Base-by-base conservation (phyloP, 2,797 vertebrate species). In the Xenopus petersii region DNA sequence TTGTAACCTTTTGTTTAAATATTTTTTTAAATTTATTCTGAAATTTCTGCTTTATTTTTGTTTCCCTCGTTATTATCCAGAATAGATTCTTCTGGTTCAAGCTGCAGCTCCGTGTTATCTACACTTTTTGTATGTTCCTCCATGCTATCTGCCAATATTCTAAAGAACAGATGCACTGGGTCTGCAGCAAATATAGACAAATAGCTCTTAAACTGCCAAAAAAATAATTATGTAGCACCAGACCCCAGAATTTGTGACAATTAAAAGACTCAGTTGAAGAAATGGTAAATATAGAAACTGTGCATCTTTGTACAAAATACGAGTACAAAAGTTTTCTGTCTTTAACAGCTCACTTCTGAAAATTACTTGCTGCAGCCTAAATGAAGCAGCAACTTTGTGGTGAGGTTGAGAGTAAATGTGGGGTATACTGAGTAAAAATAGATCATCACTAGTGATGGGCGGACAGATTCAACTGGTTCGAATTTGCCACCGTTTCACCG, bases 201-300 rank as follows among this genome's bases (percentile, higher is more conserved):
- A 79, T 79, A 79, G 71, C 71, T 79, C 76, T 79, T 79, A 79
- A 79, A 74, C 76, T 79, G 76, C 76, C 76, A 79, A 79, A 79
- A 30, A 79, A 79, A 79, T 79, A 79, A 79, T 79, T 79, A 79
- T 79, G 76, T 74, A 79, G 71, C 76, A 74, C 76, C 71, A 79
- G 71, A 79, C 76, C 76, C 76, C 76, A 65, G 76, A 70, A 70
- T 79, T 79, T 79, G 76, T 79, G 76, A 79, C 76, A 79, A 79
- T 79, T 79, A 79, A 30, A 79, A 74, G 76, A 79, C 76, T 79
- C 71, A 10, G 71, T 74, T 74, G 76, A 79, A 79, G 76, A 79
- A 79, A 74, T 74, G 71, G 71, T 79, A 79, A 79, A 79, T 79
- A 79, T 79, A 79, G 76, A 74, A 74, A 70, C 71, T 67, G 67